Percentiles rank a stretch among this genome's conserved stretches.
These are phyloP conservation scores for Elymnias hypermnestra DNA, from an alignment of 1,140 invertebrate genomes.

Conservation along the genomic window DNA sequence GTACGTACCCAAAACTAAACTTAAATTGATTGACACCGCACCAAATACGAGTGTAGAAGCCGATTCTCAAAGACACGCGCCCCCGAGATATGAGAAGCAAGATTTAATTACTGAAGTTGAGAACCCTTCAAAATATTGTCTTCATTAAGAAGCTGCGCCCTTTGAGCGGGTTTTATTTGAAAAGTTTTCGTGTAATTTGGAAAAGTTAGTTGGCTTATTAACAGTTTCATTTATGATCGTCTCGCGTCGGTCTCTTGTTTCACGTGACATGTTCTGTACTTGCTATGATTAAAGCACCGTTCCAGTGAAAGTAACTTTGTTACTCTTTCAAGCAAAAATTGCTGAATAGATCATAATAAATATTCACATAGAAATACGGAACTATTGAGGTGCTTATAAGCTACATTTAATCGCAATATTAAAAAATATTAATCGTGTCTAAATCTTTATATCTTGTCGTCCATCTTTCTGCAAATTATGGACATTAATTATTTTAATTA, in stretches of 20 bases:
- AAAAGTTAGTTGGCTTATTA: conserved; percentile 50
- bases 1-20: conserved; percentile 15
- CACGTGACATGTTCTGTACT: background rate
- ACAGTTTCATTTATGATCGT: conserved; percentile 48
- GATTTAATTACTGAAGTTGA: conserved; percentile 60
- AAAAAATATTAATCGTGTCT: no score
- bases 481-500: no score
- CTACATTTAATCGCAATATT: no score
- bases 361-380: no score
- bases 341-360: no score
- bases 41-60: conserved; percentile 36
- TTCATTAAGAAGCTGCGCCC: conserved; percentile 53
- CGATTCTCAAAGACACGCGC: conserved; percentile 38
- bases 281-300: background rate
- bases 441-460: no score
- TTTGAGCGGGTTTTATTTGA: conserved; percentile 63
- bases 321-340: no score
- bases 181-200: conserved; percentile 59
- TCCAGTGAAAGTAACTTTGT: no score
- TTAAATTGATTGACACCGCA: conserved; percentile 43
- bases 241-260: conserved; percentile 22
- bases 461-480: no score
- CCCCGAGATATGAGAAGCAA: conserved; percentile 42
- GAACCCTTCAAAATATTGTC: conserved; percentile 61
- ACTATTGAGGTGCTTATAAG: no score